phyloP scores from a whole-genome alignment of 2,888 invertebrate genomes.

The Chironomus riparius region DNA sequence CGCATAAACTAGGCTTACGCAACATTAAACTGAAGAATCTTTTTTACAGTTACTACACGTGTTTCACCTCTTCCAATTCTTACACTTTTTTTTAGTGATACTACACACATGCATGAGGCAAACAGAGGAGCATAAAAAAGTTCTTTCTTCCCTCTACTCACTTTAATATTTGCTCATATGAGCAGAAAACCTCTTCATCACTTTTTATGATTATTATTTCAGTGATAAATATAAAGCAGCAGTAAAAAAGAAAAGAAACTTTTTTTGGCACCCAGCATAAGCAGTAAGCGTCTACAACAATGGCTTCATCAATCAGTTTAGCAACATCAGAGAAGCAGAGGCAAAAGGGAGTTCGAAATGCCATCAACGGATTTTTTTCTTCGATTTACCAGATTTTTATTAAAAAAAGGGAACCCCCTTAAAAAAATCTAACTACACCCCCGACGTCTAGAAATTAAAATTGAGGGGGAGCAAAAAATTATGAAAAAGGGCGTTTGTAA shows the following conservation, averaged over 20 bases:
- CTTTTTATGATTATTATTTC: slow-evolving; percentile 18
- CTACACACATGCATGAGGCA: background rate
- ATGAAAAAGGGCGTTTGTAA: background rate
- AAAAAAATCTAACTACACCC: no score
- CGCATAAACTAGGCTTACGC: no score
- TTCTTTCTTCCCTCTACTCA: background rate
- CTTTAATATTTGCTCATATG: background rate
- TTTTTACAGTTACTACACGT: background rate
- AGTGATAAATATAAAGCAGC: slow-evolving; percentile 17
- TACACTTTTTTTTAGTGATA: background rate
- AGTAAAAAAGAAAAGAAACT: background rate
- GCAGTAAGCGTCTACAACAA: background rate
- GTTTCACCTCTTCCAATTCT: background rate
- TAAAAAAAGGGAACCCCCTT: no score
- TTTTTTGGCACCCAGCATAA: background rate
- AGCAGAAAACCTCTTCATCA: slow-evolving; percentile 9
- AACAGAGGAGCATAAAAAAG: background rate
- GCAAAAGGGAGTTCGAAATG: no score
- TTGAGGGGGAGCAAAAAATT: background rate
- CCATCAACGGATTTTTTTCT: no score
- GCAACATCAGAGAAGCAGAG: background rate
- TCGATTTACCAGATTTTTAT: no score
- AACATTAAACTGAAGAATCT: background rate
- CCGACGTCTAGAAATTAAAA: no score
- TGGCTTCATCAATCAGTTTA: background rate